Evolutionary conservation across 1,140 invertebrate genomes (phyloP).

Genomic region (Potamilus streckersoni): DNA sequence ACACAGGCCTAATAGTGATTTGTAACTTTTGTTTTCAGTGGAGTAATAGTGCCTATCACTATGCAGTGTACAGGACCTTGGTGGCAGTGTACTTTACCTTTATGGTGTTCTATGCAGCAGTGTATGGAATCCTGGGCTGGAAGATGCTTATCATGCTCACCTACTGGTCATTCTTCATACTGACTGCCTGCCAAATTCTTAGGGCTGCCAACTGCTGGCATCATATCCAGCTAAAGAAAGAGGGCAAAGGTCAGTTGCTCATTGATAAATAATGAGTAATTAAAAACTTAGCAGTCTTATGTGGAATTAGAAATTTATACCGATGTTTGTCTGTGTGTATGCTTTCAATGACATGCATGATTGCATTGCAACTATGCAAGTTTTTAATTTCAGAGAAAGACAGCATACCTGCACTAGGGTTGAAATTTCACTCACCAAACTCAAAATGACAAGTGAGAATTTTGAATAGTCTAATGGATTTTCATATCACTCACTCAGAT

Average conservation of each 20-base stretch:
- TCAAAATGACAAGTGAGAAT: no score
- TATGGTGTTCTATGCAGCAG: constrained; percentile 46
- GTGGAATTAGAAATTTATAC: no score
- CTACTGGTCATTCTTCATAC: constrained; percentile 56
- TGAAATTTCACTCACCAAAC: no score
- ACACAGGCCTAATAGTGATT: not conserved
- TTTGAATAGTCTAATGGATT: no score
- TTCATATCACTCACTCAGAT: no score
- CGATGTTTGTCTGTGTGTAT: no score
- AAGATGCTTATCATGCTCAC: constrained; percentile 60
- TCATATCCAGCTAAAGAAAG: constrained; percentile 33
- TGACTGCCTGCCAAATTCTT: constrained; percentile 45
- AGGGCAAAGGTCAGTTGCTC: constrained; percentile 27
- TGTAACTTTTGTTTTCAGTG: constrained; percentile 36
- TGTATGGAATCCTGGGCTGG: constrained; percentile 36
- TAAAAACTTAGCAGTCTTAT: not conserved
- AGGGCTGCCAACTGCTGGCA: constrained; percentile 48
- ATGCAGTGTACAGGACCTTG: constrained; percentile 41
- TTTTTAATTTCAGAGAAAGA: no score
- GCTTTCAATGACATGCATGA: no score
- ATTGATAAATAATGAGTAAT: not conserved
- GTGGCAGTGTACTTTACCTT: constrained; percentile 40
- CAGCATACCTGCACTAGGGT: no score
- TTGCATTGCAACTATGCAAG: no score
- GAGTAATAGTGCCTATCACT: constrained; percentile 43